Base-by-base conservation (phyloP, 1,140 invertebrate species). In the Procambarus clarkii region DNA sequence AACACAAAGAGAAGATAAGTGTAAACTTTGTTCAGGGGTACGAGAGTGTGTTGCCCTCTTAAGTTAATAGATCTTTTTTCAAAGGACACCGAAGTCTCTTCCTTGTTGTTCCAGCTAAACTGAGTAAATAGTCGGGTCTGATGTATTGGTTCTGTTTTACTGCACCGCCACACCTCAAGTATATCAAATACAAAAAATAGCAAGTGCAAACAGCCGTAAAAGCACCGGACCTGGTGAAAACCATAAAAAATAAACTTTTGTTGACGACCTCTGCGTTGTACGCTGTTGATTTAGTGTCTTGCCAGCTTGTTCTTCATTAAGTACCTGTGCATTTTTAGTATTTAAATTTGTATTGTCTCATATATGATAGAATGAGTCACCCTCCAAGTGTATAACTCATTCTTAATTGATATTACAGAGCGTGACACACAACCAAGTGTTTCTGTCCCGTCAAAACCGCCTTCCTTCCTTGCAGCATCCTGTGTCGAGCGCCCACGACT, bases 401-500 rank as follows among this genome's bases (percentile, higher is more conserved):
- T 54, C 50, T 13, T 8, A 54, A 54, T 54, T 54, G 4, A 54
- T 5, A 54, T 54, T 54, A 54, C 50, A 54, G 50, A 54, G 50
- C 50, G 50, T 54, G 50, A 54, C 50, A 54, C 50, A 54, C 2
- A 54, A 8, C 50, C 8, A 54, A 54, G 50, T 79, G 77, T 79
- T 79, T 54, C 21, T 79, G 48, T 54, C 13, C 7, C 18, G 15
- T 64, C 24, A 83, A n/a, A 18, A 69, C 7, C 48, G 18, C 34
- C 46, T 88, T 64, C 58, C 44, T 89, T 74, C 77, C 74, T 77
- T 81, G 18, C 92, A 93, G 92, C 83, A 92, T 8, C 92, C 92
- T 13, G 92, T 88, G 34, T 93, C 92, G 21, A 93, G 90, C 78
- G 77, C 58, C 44, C 90, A 93, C 84, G 92, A 93, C 83, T 80